phyloP scores from a whole-genome alignment of 1,140 invertebrate genomes.

The Sitodiplosis mosellana region DNA sequence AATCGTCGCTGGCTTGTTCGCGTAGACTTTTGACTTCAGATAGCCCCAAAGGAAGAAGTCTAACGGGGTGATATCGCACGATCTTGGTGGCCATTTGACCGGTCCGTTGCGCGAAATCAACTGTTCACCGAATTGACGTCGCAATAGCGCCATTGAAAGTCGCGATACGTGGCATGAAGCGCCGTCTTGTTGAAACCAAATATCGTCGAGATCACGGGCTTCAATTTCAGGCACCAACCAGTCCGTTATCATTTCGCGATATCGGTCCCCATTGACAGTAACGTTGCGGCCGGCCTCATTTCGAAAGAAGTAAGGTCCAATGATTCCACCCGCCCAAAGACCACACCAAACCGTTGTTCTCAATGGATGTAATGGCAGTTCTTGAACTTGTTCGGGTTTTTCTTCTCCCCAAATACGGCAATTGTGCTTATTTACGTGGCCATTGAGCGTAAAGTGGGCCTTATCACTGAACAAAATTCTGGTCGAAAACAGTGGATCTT shows the following conservation, averaged over 20 bases:
- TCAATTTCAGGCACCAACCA: conserved; percentile 10
- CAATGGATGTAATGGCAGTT: conserved; percentile 14
- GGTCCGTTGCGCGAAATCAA: background rate
- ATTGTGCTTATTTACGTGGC: background rate
- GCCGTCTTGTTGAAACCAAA: conserved; percentile 10
- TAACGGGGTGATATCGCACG: conserved; percentile 12
- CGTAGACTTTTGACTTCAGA: background rate
- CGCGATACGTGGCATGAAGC: background rate
- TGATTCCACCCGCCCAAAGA: conserved; percentile 5
- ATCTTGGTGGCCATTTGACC: conserved; percentile 9
- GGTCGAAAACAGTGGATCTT: background rate
- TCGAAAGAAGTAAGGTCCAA: conserved; percentile 14
- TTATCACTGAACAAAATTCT: background rate
- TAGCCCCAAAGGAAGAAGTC: conserved; percentile 5
- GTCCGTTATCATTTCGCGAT: conserved; percentile 10
- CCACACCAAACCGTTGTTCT: conserved; percentile 16
- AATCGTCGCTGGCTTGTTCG: background rate
- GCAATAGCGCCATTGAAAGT: background rate
- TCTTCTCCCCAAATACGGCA: background rate
- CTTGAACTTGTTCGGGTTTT: conserved; percentile 5
- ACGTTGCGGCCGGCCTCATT: conserved; percentile 9
- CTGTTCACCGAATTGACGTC: background rate
- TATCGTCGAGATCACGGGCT: conserved; percentile 6
- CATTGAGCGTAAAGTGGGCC: background rate
- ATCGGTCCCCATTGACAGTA: conserved; percentile 11